A percentile compares a stretch with the other conserved stretches of the same genome.
phyloP scores from a whole-genome alignment of 2,888 invertebrate species.

The Poecilobothrus nobilitatus region DNA sequence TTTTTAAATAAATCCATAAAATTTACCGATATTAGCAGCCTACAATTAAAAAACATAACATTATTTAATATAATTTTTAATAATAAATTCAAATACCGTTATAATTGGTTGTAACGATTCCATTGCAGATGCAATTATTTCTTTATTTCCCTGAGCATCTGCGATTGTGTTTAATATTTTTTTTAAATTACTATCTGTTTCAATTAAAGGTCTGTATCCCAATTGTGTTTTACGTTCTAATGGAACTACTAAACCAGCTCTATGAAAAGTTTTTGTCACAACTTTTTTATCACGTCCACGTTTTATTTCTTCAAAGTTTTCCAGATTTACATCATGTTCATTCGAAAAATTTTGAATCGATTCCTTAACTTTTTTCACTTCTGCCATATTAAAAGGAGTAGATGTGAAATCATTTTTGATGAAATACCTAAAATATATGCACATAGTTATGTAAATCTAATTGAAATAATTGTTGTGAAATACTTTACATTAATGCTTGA shows the following conservation, averaged over 20 bases:
- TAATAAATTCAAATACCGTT: constrained; percentile 49
- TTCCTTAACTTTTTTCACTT: constrained; percentile 52
- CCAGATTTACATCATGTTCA: constrained; percentile 51
- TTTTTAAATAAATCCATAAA: no score
- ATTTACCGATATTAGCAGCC: constrained; percentile 52
- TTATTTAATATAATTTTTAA: background rate
- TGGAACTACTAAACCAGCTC: constrained; percentile 78
- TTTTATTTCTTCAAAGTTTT: constrained; percentile 51
- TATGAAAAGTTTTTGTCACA: constrained; percentile 67
- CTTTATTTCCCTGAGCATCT: constrained; percentile 45
- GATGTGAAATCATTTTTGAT: constrained; percentile 34
- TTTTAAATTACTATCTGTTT: constrained; percentile 60
- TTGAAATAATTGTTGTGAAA: constrained; percentile 1
- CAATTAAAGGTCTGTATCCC: constrained; percentile 72
- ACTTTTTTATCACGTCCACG: constrained; percentile 53
- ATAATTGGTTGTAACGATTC: constrained; percentile 71
- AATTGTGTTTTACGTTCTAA: constrained; percentile 69
- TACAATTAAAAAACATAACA: background rate
- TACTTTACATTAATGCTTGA: constrained; percentile 31
- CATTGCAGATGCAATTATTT: constrained; percentile 54
- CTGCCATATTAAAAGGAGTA: constrained; percentile 56
- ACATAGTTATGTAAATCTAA: background rate
- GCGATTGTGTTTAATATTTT: constrained; percentile 59
- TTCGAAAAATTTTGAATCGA: constrained; percentile 56
- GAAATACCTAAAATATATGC: constrained; percentile 26